Conservation (phyloP, 2,113 vertebrate species). For the Mormyrus lacerda region DNA sequence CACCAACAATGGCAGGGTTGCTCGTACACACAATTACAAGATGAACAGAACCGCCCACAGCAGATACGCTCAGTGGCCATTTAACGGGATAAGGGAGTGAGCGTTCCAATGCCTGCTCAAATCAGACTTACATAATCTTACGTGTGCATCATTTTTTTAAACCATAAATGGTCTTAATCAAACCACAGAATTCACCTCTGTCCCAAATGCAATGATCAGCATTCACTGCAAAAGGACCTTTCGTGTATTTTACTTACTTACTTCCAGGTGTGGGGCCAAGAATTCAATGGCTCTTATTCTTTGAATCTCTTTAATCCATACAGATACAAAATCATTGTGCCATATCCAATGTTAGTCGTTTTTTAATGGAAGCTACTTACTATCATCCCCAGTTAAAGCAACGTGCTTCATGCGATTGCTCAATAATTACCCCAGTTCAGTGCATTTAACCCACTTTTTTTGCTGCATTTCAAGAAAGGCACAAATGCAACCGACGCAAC, state of each 20-base stretch:
- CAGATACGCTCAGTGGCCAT: neutral
- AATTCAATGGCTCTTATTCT: neutral
- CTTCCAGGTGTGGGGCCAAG: neutral
- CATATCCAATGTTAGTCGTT: neutral
- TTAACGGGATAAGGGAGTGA: neutral
- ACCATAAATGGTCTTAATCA: neutral
- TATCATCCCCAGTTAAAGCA: neutral
- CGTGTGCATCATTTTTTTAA: neutral
- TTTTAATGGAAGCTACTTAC: neutral
- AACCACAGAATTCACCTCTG: neutral
- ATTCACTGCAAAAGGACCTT: neutral
- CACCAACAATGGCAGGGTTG: neutral
- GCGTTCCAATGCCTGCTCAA: neutral
- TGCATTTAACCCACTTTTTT: neutral
- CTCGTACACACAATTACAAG: neutral
- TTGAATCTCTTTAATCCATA: neutral
- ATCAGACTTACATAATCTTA: neutral
- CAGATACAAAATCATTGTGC: neutral
- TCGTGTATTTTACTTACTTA: neutral
- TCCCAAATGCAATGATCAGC: neutral
- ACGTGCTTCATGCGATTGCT: neutral
- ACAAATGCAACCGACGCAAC: neutral
- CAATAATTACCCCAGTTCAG: neutral
- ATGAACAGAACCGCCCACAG: neutral
- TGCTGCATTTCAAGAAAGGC: neutral